Percentiles rank a stretch among this genome's conserved stretches.
Evolutionary conservation across 2,888 invertebrate species (phyloP).

Genomic region (Abrostola triplasia): DNA sequence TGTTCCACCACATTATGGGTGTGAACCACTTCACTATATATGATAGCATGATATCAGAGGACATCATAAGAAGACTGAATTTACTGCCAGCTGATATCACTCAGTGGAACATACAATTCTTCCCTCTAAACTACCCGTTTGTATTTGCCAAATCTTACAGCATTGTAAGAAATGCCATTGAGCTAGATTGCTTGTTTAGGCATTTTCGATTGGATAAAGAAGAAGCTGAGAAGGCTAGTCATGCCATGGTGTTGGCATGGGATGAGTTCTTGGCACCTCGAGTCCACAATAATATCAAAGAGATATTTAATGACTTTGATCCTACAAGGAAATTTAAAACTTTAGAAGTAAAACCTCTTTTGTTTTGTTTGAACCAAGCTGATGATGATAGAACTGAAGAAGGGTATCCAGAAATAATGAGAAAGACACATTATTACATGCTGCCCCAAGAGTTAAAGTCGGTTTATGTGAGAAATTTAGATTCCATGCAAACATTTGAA

Average conservation of each 20-base stretch:
- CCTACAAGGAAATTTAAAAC: constrained; percentile 76
- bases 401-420: constrained; percentile 81
- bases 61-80: constrained; percentile 81
- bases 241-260: constrained; percentile 88
- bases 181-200: constrained; percentile 90
- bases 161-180: constrained; percentile 85
- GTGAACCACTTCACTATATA: constrained; percentile 91
- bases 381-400: constrained; percentile 81
- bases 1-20: constrained; percentile 90
- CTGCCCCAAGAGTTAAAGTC: constrained; percentile 70
- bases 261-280: constrained; percentile 91
- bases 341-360: constrained; percentile 70
- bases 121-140: constrained; percentile 91
- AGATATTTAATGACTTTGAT: constrained; percentile 86
- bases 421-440: constrained; percentile 81
- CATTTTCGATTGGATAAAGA: constrained; percentile 87
- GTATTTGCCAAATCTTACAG: constrained; percentile 83
- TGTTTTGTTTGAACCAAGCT: constrained; percentile 83
- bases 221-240: constrained; percentile 82
- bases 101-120: constrained; percentile 87
- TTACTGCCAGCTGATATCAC: constrained; percentile 82
- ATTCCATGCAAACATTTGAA: constrained; percentile 81
- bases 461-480: constrained; percentile 78
- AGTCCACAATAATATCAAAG: constrained; percentile 86
- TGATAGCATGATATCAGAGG: constrained; percentile 87